A percentile compares a stretch with the other conserved stretches of the same genome.
phyloP scores from a whole-genome alignment of 2,888 invertebrate genomes.

The Argyresthia albistria region DNA sequence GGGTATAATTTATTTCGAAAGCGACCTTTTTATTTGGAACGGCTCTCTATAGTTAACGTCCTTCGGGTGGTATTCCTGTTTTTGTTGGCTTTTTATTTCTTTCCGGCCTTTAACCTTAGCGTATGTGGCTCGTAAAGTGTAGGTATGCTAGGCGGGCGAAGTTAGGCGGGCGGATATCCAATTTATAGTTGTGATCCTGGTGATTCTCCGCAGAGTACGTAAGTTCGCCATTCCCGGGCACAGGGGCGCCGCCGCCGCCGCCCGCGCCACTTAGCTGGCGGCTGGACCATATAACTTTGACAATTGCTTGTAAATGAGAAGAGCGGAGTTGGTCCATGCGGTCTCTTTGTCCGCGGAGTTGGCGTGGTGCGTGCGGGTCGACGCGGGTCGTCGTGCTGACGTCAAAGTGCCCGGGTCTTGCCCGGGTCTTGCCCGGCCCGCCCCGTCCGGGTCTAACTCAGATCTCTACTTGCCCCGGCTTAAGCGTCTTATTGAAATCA shows the following conservation, averaged over 20 bases:
- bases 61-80: constrained; percentile 32
- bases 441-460: constrained; percentile 49
- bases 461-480: constrained; percentile 50
- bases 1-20: constrained; percentile 60
- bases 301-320: too few relatives aligned
- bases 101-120: constrained; percentile 11
- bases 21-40: constrained; percentile 50
- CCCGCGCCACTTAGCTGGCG: neutral
- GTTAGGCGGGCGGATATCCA: neutral
- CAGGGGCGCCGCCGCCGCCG: neutral
- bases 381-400: too few relatives aligned
- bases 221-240: neutral
- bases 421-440: constrained; percentile 54
- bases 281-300: neutral
- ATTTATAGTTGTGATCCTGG: neutral
- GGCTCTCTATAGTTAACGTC: constrained; percentile 40
- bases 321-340: constrained; percentile 3
- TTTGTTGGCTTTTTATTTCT: constrained; percentile 17
- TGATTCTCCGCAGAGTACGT: neutral
- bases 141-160: neutral
- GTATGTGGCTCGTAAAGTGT: constrained; percentile 11
- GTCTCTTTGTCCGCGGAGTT: constrained; percentile 14
- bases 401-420: constrained; percentile 34
- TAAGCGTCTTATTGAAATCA: constrained; percentile 70
- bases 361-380: constrained; percentile 4